A percentile compares a stretch with the other conserved stretches of the same genome.
Conservation (phyloP, 2,797 vertebrate species). For the Sebastolobus altivelis region DNA sequence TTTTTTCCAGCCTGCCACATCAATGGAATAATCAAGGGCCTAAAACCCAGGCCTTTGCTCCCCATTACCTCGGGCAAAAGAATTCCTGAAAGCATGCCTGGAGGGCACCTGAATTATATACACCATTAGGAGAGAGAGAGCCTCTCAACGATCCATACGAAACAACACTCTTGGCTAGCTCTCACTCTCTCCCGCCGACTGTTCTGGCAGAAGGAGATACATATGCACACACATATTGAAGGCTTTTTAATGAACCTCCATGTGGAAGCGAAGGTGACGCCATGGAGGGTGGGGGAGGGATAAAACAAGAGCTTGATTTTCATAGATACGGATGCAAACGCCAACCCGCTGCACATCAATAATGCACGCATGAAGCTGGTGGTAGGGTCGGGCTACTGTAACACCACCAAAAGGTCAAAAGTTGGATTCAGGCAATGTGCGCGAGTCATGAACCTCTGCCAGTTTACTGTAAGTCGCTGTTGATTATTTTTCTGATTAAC, state of each 20-base stretch:
- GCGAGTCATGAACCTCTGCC: not conserved
- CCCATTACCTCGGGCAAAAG: conserved; percentile 99
- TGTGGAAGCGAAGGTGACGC: conserved; percentile 63
- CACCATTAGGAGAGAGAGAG: conserved; percentile 96
- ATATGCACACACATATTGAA: conserved; percentile 97
- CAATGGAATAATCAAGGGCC: conserved; percentile 99
- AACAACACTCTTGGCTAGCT: conserved; percentile 87
- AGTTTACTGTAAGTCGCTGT: not conserved
- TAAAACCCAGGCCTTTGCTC: conserved; percentile 95
- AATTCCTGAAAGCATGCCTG: conserved; percentile 99
- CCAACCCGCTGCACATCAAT: conserved; percentile 48
- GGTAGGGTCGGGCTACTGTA: conserved; percentile 14
- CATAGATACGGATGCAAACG: conserved; percentile 52
- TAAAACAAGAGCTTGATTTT: conserved; percentile 55
- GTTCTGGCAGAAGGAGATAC: conserved; percentile 76
- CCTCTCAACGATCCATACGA: conserved; percentile 94
- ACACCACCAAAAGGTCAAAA: conserved; percentile 24
- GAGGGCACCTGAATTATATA: conserved; percentile 99
- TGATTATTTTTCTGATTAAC: not conserved
- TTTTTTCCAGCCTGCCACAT: conserved; percentile 98
- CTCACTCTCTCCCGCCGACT: conserved; percentile 48
- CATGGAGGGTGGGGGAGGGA: conserved; percentile 48
- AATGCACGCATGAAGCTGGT: conserved; percentile 48
- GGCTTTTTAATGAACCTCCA: conserved; percentile 85
- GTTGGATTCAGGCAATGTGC: conserved; percentile 12